A percentile compares a stretch with the other conserved stretches of the same genome.
Evolutionary conservation across 2,797 vertebrate species (phyloP).

Genomic region (Halcyon leucocephala): DNA sequence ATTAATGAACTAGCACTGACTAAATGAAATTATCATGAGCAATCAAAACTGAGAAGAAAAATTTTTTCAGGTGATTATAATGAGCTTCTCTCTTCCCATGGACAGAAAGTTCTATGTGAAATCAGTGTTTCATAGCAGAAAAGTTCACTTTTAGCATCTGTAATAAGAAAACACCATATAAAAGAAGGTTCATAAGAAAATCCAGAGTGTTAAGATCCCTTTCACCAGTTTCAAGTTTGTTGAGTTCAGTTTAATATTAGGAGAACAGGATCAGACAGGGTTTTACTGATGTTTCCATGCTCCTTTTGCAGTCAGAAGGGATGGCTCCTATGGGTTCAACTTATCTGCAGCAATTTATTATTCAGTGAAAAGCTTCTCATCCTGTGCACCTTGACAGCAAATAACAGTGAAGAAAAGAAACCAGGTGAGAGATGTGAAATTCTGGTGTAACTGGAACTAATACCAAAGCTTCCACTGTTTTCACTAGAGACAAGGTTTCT

Average conservation of each 20-base stretch:
- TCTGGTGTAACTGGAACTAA: background rate
- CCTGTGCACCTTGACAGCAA: background rate
- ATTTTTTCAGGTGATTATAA: slow-evolving; percentile 51
- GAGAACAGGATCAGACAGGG: background rate
- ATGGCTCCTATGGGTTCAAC: background rate
- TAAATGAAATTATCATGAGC: slow-evolving; percentile 60
- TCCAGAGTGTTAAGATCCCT: background rate
- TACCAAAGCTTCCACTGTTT: background rate
- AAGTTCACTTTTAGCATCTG: background rate
- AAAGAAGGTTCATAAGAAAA: background rate
- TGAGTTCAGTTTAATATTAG: background rate
- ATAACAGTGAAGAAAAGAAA: background rate
- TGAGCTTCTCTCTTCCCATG: slow-evolving; percentile 14
- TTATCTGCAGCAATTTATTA: background rate
- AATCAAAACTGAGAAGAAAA: slow-evolving; percentile 39
- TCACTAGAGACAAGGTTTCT: background rate
- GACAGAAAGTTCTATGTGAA: slow-evolving; percentile 26
- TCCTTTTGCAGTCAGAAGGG: background rate
- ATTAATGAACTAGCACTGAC: slow-evolving; percentile 57
- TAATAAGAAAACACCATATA: background rate
- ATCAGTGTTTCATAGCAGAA: slow-evolving; percentile 27
- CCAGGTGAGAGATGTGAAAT: background rate
- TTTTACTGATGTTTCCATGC: background rate
- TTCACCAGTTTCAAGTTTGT: background rate
- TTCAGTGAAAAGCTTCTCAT: background rate